Evolutionary conservation across 2,888 invertebrate species (phyloP), one percentile per base, ranked within the genome.

Genomic region (Monoplex corrugatus): DNA sequence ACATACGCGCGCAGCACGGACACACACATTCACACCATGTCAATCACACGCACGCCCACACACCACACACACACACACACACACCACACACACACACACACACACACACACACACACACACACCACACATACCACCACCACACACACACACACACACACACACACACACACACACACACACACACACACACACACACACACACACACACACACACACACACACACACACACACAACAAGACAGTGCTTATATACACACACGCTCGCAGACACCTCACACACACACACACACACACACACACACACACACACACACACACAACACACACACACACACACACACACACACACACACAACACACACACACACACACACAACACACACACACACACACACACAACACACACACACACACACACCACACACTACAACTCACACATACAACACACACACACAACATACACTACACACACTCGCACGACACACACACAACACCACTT

Each of bases 311-410:
- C 35, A 72, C 35, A 35, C 23, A 68, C 68, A 28, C 23, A 28
- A n/a, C 16, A 13, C 68, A 23, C 16, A 16, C 28, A 68, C n/a
- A 28, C n/a, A 68, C 72, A 72, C 72, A 44, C 82, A 82, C 23
- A 82, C 2, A 82, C 82, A 82, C 82, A 82, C 44, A 82, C 82
- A 82, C 44, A 82, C 82, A 82, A n/a, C 44, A 82, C 45, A 44
- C 82, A 82, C 43, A 82, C 45, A 82, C n/a, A n/a, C n/a, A n/a
- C n/a, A n/a, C n/a, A n/a, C n/a, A n/a, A n/a, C n/a, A n/a, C n/a
- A n/a, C n/a, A n/a, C 45, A 23, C 82, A 43, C 82, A 43, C 45
- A 43, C 43, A 28, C 35, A 75, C 35, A 75, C 35, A n/a, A n/a
- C 35, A 35, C 75, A 75, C n/a, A n/a, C 8, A 35, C 16, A 28